phyloP scores from a whole-genome alignment of 1,140 invertebrate genomes.

The Monochamus saltuarius region DNA sequence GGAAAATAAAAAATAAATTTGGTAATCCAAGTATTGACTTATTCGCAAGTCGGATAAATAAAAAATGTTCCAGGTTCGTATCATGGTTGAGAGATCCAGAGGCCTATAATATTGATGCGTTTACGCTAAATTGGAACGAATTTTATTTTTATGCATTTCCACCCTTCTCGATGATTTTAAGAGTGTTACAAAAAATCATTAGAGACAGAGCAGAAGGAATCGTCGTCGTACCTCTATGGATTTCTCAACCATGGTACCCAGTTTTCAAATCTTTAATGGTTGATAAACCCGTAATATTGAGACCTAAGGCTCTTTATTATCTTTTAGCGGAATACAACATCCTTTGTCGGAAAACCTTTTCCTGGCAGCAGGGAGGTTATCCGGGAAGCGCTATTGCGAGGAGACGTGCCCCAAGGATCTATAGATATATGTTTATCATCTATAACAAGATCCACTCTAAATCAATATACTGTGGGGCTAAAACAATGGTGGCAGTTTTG shows the following conservation, averaged over 20 bases:
- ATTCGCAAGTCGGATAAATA: conserved; percentile 18
- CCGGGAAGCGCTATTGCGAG: too few relatives aligned
- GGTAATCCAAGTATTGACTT: conserved; percentile 19
- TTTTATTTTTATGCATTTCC: conserved; percentile 12
- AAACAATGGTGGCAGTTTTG: conserved; percentile 4
- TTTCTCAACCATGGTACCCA: conserved; percentile 17
- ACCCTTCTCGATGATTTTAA: conserved; percentile 9
- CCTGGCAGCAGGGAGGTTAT: too few relatives aligned
- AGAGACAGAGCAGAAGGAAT: conserved; percentile 19
- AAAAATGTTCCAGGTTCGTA: conserved; percentile 13
- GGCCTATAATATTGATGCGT: neutral
- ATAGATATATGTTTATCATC: neutral
- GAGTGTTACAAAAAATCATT: conserved; percentile 16
- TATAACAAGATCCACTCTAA: neutral
- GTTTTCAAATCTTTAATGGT: neutral
- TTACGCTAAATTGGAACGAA: conserved; percentile 1
- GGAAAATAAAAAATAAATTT: conserved; percentile 15
- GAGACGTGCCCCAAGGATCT: neutral
- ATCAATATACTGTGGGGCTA: neutral
- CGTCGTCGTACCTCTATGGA: conserved; percentile 17
- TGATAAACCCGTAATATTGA: neutral
- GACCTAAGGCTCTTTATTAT: neutral
- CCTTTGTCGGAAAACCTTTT: too few relatives aligned
- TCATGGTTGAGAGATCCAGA: too few relatives aligned
- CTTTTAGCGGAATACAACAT: neutral